Base-by-base conservation (phyloP, 2,797 vertebrate genomes). In the Saguinus oedipus region DNA sequence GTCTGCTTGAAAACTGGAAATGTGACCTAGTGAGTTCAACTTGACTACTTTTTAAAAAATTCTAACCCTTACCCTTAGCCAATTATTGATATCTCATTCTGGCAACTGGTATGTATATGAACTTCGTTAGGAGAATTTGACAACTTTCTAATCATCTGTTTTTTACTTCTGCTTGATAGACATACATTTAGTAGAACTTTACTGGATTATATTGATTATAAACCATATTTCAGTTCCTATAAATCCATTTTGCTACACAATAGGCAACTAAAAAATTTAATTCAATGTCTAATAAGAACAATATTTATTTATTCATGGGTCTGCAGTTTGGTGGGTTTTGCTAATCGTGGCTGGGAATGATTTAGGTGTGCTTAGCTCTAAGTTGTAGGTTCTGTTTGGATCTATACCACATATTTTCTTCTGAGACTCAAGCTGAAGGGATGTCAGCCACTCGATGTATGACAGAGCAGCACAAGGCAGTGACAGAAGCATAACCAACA, bases 1-100 rank as follows among this genome's bases (percentile, higher is more conserved):
- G 15, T 88, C 92, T 96, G 9, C 46, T 87, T 93, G 76, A 96
- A 95, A 96, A 74, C 50, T 90, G 79, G 64, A 95, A 95, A 92
- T 95, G 57, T 11, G 42, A 96, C 44, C 68, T 79, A 76, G 53
- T 57, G 27, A 81, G n/a, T 91, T 96, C 75, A 94, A 90, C 42
- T 80, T 86, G 80, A 92, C 12, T 70, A 46, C 19, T 95, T 94
- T 59, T 61, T 70, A 55, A 88, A 61, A 7, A 39, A 86, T 95
- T 96, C 55, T 93, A 61, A 76, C 50, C 70, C 27, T 74, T 83
- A 20, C 8, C 48, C 27, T 33, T 93, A 81, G 53, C 33, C 61
- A 89, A 46, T 76, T 83, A 46, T 53, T 83, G 19, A 30, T 36
- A 70, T 12, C 13, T 93, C 68, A 83, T 83, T 46, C 72, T 90